Conservation (phyloP, 2,888 invertebrate genomes). For the Chalcosyrphus nemorum region DNA sequence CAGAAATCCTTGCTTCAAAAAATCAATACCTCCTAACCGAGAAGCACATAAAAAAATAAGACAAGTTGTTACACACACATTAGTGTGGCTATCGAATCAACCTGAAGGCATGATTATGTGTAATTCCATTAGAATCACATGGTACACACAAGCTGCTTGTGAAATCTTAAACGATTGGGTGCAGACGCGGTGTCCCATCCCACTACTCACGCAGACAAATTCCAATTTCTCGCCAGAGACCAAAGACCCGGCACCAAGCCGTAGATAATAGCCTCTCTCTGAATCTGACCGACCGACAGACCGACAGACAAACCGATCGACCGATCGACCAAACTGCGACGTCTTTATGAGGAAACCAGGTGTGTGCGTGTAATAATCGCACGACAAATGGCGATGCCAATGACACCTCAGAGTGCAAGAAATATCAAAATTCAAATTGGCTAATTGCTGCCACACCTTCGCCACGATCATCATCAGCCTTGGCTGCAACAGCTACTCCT, state of each 20-base stretch:
- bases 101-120: background rate
- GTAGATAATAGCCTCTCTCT: too few species aligned
- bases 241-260: too few species aligned
- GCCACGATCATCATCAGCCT: conserved; percentile 15
- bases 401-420: conserved; percentile 32
- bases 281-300: too few species aligned
- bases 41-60: too few species aligned
- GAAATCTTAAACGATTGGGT: background rate
- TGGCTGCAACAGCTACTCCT: background rate
- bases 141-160: background rate
- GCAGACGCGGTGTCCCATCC: background rate
- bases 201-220: background rate
- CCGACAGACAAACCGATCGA: too few species aligned
- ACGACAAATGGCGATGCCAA: conserved; percentile 11
- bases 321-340: too few species aligned
- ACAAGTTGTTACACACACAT: too few species aligned
- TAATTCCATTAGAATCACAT: background rate
- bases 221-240: background rate
- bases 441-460: conserved; percentile 55
- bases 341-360: conserved; percentile 1
- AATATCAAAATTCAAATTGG: conserved; percentile 48
- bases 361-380: conserved; percentile 20
- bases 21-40: too few species aligned
- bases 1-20: too few species aligned
- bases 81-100: too few species aligned